Base-by-base conservation (phyloP, 2,113 vertebrate genomes). In the Tragulus kanchil region DNA sequence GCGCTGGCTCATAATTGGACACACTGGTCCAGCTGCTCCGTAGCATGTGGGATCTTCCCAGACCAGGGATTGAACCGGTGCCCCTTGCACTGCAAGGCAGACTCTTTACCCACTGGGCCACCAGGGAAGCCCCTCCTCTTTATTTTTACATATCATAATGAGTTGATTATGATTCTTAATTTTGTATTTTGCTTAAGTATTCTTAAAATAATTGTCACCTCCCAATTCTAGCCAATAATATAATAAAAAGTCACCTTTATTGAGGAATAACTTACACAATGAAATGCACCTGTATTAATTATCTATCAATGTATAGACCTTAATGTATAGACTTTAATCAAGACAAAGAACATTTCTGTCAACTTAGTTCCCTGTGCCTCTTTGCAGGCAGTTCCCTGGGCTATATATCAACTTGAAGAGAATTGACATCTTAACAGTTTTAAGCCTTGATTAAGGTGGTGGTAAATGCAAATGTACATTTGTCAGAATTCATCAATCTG, bases 181-280 rank as follows among this genome's bases (percentile, higher is more conserved):
- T n/a, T 71, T 71, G n/a, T 83, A 71, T 42, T 92, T 3, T 83
- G 9, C 64, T 59, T 82, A 59, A 81, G 23, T 92, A 50, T 36
- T 8, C 56, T 50, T 28, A 58, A 82, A 45, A 14, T 92, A 71
- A 83, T 36, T 61, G 13, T 83, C 6, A 61, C 65, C 36, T 45
- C 64, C 42, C 16, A 42, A 75, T 75, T 92, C 31, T 11, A 54
- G 67, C 23, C 45, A 75, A 31, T 85, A 73, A 92, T 52, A 62
- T 75, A 61, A 92, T 84, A 73, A 92, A 75, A 92, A 85, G 75
- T 92, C 23, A 92, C 7, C 23, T 85, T 85, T 83, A 77, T 50
- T 81, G 61, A 67, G 17, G 89, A 65, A 81, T 56, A 65, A 81
- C 42, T 90, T 45, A 45, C 14, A 42, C 48, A 62, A 28, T 42